Evolutionary conservation across 2,113 vertebrate genomes (phyloP), one percentile per base, ranked within the genome.

Genomic region (Callipepla squamata): DNA sequence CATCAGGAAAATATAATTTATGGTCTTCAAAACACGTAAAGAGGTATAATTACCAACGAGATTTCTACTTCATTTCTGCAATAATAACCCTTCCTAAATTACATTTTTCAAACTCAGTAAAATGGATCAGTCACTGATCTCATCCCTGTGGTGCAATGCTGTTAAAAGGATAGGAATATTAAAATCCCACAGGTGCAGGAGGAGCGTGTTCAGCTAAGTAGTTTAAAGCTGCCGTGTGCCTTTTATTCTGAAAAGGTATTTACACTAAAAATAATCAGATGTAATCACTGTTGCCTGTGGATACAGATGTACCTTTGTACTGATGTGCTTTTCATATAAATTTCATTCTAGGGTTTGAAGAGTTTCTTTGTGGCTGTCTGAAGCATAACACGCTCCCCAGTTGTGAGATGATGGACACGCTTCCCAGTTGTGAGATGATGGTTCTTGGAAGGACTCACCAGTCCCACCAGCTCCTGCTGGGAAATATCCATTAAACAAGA

Each of bases 161-260:
- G 55, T 74, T 83, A 87, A 77, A 90, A 78, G 38, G 73, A 77
- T 5, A 85, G 68, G 63, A 85, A 86, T 90, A 40, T 17, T 78
- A 48, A 86, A 94, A 86, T 68, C 73, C 73, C 69, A 81, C 90
- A 88, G 57, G 61, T 92, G 73, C 47, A 59, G 77, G 62, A 90
- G 81, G 65, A 65, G 57, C 0, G 0, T 17, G 14, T 80, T 91
- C 55, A 90, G 50, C 65, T 93, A 74, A 92, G 59, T 66, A 92
- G 68, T 80, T 94, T 84, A 80, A 83, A 94, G 67, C 16, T 78
- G 57, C 40, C 44, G 22, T 2, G 28, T 86, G 57, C 51, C 18
- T 93, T 92, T 93, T 73, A 66, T 86, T 90, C 92, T 86, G 69
- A 72, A 80, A 75, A 72, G 36, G 30, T 86, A 80, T 93, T 95